Percentiles rank a stretch among this genome's conserved stretches.
These are phyloP conservation scores for Terrapene triunguis DNA, from an alignment of 2,113 vertebrate species.

Conservation along the genomic window DNA sequence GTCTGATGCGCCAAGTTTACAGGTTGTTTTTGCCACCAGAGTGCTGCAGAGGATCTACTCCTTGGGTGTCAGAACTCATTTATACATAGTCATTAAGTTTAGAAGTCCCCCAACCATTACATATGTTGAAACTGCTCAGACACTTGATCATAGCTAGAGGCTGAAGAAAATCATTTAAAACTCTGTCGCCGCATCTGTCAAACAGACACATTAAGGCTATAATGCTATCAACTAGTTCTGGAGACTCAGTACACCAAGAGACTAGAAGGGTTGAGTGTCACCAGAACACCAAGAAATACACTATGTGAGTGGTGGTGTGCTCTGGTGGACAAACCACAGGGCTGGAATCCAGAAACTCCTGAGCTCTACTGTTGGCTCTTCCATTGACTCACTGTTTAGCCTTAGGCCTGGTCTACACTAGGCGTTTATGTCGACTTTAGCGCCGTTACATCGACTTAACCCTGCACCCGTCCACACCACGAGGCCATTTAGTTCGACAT, in stretches of 20 bases:
- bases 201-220: background rate
- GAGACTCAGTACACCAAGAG: background rate
- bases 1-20: background rate
- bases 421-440: no score
- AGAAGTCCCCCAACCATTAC: background rate
- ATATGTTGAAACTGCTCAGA: background rate
- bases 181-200: background rate
- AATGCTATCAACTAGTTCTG: background rate
- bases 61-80: background rate
- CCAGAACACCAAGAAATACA: background rate
- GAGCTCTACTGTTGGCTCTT: slow-evolving; percentile 23
- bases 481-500: no score
- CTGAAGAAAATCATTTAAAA: background rate
- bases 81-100: background rate
- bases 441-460: no score
- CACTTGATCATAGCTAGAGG: background rate
- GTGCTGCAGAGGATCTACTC: background rate
- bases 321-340: background rate
- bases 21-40: background rate
- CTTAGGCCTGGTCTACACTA: no score
- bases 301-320: rapidly evolving
- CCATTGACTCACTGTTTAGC: slow-evolving; percentile 18
- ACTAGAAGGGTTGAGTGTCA: background rate
- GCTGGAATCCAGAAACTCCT: slow-evolving; percentile 30
- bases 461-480: no score